These are phyloP conservation scores for Rhopalosiphum nymphaeae DNA, from an alignment of 2,888 invertebrate species.

Conservation along the genomic window DNA sequence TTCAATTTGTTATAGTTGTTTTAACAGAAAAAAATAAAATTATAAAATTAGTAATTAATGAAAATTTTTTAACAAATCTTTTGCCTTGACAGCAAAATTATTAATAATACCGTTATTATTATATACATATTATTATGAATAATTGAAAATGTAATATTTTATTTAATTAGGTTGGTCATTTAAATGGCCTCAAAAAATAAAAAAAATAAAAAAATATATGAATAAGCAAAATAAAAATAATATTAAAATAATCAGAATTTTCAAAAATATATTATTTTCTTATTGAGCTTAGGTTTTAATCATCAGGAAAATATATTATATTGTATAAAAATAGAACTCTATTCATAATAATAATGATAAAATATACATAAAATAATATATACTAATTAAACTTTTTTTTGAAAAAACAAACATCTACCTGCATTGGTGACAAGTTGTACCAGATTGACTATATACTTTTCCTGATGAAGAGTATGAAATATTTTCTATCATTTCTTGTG, in stretches of 20 bases:
- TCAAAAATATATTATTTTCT: neutral
- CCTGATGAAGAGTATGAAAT: conserved; percentile 21
- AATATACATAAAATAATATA: neutral
- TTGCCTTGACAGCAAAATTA: too few species aligned
- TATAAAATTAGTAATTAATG: neutral
- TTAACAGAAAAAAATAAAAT: neutral
- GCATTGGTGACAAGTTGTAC: conserved; percentile 60
- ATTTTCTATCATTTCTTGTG: conserved; percentile 49
- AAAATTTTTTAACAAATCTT: neutral
- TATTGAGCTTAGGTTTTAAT: neutral
- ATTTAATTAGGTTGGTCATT: neutral
- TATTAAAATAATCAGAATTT: neutral
- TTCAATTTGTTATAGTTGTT: too few species aligned
- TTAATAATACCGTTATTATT: neutral
- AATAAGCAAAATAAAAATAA: neutral
- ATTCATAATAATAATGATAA: neutral
- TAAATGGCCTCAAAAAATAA: neutral
- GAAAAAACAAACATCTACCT: conserved; percentile 11
- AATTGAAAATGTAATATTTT: neutral
- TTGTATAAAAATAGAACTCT: neutral
- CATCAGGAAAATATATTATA: neutral
- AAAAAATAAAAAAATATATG: neutral
- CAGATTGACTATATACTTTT: conserved; percentile 22
- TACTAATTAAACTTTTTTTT: neutral
- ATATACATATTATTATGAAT: neutral